These are phyloP conservation scores for Serilophus lunatus DNA, from an alignment of 2,113 vertebrate genomes.

Conservation along the genomic window DNA sequence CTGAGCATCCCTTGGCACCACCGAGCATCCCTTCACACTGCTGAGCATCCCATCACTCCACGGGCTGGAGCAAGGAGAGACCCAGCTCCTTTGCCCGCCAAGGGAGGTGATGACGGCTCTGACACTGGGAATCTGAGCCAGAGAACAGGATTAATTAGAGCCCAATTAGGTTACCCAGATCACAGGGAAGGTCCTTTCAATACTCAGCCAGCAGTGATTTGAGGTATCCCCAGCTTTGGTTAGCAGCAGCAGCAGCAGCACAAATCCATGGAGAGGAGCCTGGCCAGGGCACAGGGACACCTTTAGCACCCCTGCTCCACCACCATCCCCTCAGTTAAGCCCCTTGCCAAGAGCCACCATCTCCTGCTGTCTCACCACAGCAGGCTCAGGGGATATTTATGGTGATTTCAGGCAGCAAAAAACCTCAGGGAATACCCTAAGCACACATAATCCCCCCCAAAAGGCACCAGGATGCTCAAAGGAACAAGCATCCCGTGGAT, in stretches of 20 bases:
- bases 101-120: background rate
- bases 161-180: background rate
- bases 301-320: background rate
- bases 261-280: background rate
- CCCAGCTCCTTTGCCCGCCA: fast-evolving
- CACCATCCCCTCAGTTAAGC: fast-evolving
- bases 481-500: background rate
- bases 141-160: background rate
- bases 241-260: background rate
- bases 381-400: background rate
- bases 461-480: background rate
- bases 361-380: background rate
- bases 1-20: background rate
- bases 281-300: background rate
- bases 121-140: background rate
- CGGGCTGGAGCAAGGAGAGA: background rate
- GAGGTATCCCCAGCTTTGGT: background rate
- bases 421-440: background rate
- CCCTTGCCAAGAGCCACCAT: background rate
- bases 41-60: background rate
- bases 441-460: fast-evolving
- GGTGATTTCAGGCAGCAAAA: background rate
- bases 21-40: background rate
- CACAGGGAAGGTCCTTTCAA: background rate
- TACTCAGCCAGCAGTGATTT: background rate